These are phyloP conservation scores for Lanius ludovicianus DNA, from an alignment of 2,113 vertebrate species.

Conservation along the genomic window DNA sequence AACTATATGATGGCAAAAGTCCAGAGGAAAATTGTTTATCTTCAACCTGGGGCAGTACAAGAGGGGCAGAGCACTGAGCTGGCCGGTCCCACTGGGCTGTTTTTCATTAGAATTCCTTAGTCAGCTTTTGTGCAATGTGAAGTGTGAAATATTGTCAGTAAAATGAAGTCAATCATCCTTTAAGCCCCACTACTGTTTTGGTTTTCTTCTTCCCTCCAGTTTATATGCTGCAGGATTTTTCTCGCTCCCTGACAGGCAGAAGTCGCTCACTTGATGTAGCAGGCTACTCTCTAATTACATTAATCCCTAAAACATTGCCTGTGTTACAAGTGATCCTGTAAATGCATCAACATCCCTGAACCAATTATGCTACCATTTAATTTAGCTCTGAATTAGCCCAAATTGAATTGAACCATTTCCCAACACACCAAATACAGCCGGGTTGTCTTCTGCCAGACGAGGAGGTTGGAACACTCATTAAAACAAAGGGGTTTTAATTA, in stretches of 20 bases:
- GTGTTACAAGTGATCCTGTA: not conserved
- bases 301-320: not conserved
- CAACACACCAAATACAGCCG: not conserved
- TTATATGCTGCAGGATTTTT: not conserved
- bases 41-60: not conserved
- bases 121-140: not conserved
- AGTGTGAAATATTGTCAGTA: not conserved
- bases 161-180: not conserved
- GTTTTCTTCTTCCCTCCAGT: not conserved
- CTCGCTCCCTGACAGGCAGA: not conserved
- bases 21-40: not conserved
- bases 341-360: not conserved
- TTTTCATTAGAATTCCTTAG: not conserved
- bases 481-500: not conserved
- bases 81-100: not conserved
- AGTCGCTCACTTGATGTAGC: not conserved
- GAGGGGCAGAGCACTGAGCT: not conserved
- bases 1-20: not conserved
- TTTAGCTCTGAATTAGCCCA: constrained; percentile 17
- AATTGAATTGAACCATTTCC: not conserved
- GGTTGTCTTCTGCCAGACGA: not conserved
- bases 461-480: not conserved
- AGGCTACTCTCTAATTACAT: not conserved
- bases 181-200: not conserved
- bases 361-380: constrained; percentile 1